Conservation (phyloP, 2,797 vertebrate species). For the Poecilia picta region DNA sequence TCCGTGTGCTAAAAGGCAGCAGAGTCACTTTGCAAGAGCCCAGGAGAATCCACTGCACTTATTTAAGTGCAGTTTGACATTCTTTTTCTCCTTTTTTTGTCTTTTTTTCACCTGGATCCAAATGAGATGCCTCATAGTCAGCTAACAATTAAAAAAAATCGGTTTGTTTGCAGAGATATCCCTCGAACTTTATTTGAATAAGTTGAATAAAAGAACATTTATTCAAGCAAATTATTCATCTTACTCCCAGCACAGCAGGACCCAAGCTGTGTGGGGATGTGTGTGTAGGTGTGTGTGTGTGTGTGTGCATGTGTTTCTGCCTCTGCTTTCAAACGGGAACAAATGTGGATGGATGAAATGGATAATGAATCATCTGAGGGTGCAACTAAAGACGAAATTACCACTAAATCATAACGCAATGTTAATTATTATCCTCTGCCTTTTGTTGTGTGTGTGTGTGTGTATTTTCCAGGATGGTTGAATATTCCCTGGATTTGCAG, state of each 20-base stretch:
- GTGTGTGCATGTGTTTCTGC: background rate
- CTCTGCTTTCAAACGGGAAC: slow-evolving; percentile 17
- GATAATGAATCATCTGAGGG: slow-evolving; percentile 3
- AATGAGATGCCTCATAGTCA: background rate
- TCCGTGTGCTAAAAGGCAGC: slow-evolving; percentile 14
- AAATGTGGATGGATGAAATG: slow-evolving; percentile 12
- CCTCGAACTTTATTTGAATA: slow-evolving; percentile 14
- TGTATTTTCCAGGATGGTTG: slow-evolving; percentile 87
- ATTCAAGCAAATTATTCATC: slow-evolving; percentile 45
- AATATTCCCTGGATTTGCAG: slow-evolving; percentile 96
- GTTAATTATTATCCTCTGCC: background rate
- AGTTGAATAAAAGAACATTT: slow-evolving; percentile 18
- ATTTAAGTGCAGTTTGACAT: slow-evolving; percentile 16
- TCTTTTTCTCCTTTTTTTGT: background rate
- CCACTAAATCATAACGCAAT: background rate
- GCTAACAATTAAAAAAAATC: background rate
- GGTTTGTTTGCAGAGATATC: background rate
- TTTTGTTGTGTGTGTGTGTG: slow-evolving; percentile 6
- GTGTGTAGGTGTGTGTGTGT: background rate
- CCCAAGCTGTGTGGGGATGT: background rate
- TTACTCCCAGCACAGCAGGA: slow-evolving; percentile 17
- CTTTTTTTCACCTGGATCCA: slow-evolving; percentile 10
- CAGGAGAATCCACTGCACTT: slow-evolving; percentile 8
- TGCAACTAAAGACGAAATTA: background rate
- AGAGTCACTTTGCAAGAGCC: slow-evolving; percentile 18